Evolutionary conservation across 2,888 invertebrate genomes (phyloP).

Genomic region (Trisateles emortualis): DNA sequence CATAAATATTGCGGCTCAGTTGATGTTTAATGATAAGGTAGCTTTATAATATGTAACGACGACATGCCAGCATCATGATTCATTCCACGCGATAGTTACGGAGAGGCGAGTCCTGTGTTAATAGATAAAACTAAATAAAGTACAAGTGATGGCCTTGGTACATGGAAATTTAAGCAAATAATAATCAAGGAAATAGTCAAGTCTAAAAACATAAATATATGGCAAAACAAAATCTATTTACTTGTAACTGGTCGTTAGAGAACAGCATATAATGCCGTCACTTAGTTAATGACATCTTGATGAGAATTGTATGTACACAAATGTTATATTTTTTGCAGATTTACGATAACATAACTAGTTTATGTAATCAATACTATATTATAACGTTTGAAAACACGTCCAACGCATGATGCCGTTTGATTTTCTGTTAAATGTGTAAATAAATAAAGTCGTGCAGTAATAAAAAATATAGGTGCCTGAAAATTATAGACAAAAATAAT

Average conservation of each 20-base stretch:
- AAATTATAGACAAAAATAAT: slow-evolving; percentile 68
- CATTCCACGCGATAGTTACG: slow-evolving; percentile 72
- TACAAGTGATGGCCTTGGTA: slow-evolving; percentile 83
- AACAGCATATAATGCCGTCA: slow-evolving; percentile 76
- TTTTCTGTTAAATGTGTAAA: slow-evolving; percentile 64
- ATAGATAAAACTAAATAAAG: slow-evolving; percentile 68
- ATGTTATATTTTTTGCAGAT: slow-evolving; percentile 84
- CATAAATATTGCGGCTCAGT: slow-evolving; percentile 50
- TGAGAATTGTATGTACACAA: slow-evolving; percentile 65
- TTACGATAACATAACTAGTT: slow-evolving; percentile 71
- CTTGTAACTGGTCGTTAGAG: slow-evolving; percentile 65
- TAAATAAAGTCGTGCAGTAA: slow-evolving; percentile 66
- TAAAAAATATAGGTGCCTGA: slow-evolving; percentile 77
- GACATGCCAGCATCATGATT: slow-evolving; percentile 62
- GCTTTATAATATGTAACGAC: slow-evolving; percentile 69
- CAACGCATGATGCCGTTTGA: slow-evolving; percentile 67
- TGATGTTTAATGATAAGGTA: slow-evolving; percentile 64
- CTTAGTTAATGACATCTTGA: slow-evolving; percentile 67
- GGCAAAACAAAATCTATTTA: slow-evolving; percentile 60
- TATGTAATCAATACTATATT: slow-evolving; percentile 68
- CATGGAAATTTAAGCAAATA: slow-evolving; percentile 67
- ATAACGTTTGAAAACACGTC: slow-evolving; percentile 71
- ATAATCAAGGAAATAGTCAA: slow-evolving; percentile 63
- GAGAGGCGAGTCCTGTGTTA: slow-evolving; percentile 55
- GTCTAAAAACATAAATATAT: slow-evolving; percentile 61